Evolutionary conservation across 2,113 vertebrate genomes (phyloP), one percentile per base, ranked within the genome.

Genomic region (Nannospalax galili): DNA sequence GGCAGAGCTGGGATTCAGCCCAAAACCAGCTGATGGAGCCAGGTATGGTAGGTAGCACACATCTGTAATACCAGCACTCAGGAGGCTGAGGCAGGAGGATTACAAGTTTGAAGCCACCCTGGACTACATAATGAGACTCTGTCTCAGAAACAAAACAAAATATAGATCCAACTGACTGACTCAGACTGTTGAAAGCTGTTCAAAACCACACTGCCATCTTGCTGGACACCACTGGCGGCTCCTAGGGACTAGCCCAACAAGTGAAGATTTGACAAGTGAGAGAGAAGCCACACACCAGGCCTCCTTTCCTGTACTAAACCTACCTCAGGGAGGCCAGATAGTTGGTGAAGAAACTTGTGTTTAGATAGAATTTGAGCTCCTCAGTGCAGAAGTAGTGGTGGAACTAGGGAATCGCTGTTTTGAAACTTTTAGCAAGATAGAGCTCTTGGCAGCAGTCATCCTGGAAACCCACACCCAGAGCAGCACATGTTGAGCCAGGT

Each of bases 401-500:
- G 92, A 58, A 30, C 16, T 60, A 52, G 62, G 69, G 72, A 67
- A 69, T 14, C 9, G 0, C 40, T 30, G 0, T 35, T 78, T 72
- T 19, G 70, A 75, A 73, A 58, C 26, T 75, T 58, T 56, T 20
- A 45, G 26, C 65, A 58, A 70, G 28, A 32, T 2, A 2, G 40
- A 40, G 42, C n/a, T 74, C n/a, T 26, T 26, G 35, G 84, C 37
- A 45, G 0, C 15, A 7, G 40, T 73, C 35, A 4, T 20, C 56
- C 20, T 60, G 30, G 32, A 67, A 85, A 48, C 48, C n/a, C 28
- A 17, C 73, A 70, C 48, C 2, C 30, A 40, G 52, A 37, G 22
- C 0, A 1, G 9, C 1, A 0, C 0, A 12, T n/a, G 64, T 1
- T 69, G 77, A 40, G 9, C 0, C 2, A 56, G 19, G n/a, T 3